A percentile compares a stretch with the other conserved stretches of the same genome.
These are phyloP conservation scores for Ammospiza nelsoni DNA, from an alignment of 2,113 vertebrate genomes.

Conservation along the genomic window DNA sequence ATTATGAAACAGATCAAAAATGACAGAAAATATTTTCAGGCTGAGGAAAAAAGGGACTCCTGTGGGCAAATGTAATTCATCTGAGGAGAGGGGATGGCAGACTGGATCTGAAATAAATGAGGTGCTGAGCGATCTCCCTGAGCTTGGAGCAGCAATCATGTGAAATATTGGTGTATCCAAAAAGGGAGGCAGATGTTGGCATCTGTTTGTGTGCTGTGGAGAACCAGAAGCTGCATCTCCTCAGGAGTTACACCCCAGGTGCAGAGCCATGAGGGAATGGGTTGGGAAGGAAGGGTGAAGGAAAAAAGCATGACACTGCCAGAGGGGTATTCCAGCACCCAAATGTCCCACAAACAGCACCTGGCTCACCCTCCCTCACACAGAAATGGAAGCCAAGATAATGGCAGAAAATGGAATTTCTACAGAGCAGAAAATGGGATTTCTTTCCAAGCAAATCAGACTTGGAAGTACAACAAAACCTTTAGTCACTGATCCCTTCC, in stretches of 20 bases:
- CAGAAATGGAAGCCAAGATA: neutral
- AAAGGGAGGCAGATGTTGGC: neutral
- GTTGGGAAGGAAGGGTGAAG: neutral
- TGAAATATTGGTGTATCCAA: neutral
- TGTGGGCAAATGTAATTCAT: neutral
- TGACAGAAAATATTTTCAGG: neutral
- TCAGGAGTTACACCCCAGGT: neutral
- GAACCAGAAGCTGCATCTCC: neutral
- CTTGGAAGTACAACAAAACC: neutral
- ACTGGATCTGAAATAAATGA: neutral
- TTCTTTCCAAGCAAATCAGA: neutral
- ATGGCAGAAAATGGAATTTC: neutral
- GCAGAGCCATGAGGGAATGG: neutral
- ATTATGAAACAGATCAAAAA: neutral
- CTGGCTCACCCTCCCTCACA: rapidly evolving
- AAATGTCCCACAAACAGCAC: neutral
- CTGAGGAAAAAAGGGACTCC: neutral
- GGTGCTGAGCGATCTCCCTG: neutral
- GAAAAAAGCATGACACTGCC: neutral
- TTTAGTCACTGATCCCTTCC: rapidly evolving
- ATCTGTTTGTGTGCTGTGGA: neutral
- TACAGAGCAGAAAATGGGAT: neutral
- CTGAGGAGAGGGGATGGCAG: neutral
- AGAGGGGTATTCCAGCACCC: neutral
- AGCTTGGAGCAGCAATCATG: neutral